phyloP scores from a whole-genome alignment of 2,888 invertebrate species.

The Notodonta dromedarius region DNA sequence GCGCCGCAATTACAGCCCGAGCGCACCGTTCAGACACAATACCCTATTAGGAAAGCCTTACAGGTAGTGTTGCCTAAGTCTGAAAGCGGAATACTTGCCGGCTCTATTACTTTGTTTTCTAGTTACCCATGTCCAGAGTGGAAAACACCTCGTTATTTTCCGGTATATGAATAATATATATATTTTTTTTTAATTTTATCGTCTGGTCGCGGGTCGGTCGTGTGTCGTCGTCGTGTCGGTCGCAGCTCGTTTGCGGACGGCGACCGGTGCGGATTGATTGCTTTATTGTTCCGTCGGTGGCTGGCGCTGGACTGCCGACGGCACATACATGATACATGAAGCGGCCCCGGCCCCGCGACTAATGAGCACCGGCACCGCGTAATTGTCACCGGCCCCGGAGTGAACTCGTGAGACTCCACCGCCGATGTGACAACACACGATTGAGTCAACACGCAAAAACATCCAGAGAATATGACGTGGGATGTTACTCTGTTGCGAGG shows the following conservation, averaged over 20 bases:
- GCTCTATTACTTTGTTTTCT: constrained; percentile 19
- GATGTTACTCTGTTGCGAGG: constrained; percentile 51
- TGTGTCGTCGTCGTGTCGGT: constrained; percentile 45
- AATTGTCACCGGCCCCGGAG: constrained; percentile 67
- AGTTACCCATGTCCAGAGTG: constrained; percentile 8
- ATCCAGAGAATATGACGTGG: constrained; percentile 56
- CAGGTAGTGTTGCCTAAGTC: constrained; percentile 36
- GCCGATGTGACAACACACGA: constrained; percentile 48
- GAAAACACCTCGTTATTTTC: constrained; percentile 28
- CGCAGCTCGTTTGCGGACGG: constrained; percentile 65
- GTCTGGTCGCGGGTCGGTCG: constrained; percentile 45
- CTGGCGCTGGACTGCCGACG: constrained; percentile 59
- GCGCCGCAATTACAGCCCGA: constrained; percentile 74
- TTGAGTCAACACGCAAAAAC: constrained; percentile 66
- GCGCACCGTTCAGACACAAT: constrained; percentile 62
- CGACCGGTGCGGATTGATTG: constrained; percentile 74
- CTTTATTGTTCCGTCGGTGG: constrained; percentile 75
- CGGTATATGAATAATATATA: constrained; percentile 40
- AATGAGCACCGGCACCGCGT: constrained; percentile 74
- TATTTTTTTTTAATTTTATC: too few relatives aligned
- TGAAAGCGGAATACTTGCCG: constrained; percentile 27
- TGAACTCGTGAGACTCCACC: constrained; percentile 53
- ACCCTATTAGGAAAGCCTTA: constrained; percentile 64
- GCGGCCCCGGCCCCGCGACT: constrained; percentile 64
- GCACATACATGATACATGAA: constrained; percentile 82